Percentiles rank a stretch among this genome's conserved stretches.
phyloP scores from a whole-genome alignment of 2,113 vertebrate genomes.

The Sebastes schlegelii region DNA sequence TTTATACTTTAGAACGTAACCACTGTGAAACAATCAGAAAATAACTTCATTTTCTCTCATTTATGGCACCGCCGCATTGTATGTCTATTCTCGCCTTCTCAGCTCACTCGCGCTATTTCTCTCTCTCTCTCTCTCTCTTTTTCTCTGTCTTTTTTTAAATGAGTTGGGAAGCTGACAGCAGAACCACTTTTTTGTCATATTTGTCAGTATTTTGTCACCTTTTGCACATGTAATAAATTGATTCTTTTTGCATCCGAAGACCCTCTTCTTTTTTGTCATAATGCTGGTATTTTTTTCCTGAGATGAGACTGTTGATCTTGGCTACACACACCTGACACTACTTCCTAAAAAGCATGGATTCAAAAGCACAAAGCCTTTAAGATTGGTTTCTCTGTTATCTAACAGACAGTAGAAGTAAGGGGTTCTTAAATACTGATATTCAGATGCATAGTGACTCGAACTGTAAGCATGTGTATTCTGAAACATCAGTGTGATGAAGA shows the following conservation, averaged over 20 bases:
- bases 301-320: not conserved
- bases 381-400: not conserved
- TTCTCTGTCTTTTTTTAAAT: no score
- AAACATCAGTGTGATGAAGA: not conserved
- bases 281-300: not conserved
- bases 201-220: not conserved
- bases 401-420: not conserved
- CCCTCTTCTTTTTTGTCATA: not conserved
- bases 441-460: not conserved
- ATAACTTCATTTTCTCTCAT: no score
- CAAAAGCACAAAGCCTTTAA: not conserved
- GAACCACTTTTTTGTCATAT: not conserved
- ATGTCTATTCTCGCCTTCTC: no score
- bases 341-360: not conserved
- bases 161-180: no score
- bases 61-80: no score
- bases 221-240: not conserved
- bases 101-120: no score
- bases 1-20: no score
- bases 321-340: no score
- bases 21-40: no score
- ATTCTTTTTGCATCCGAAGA: not conserved
- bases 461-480: not conserved
- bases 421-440: not conserved
- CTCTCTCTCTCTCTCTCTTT: no score